These are phyloP conservation scores for Drosophila parthenogenetica DNA, from an alignment of 2,888 invertebrate species.

Conservation along the genomic window DNA sequence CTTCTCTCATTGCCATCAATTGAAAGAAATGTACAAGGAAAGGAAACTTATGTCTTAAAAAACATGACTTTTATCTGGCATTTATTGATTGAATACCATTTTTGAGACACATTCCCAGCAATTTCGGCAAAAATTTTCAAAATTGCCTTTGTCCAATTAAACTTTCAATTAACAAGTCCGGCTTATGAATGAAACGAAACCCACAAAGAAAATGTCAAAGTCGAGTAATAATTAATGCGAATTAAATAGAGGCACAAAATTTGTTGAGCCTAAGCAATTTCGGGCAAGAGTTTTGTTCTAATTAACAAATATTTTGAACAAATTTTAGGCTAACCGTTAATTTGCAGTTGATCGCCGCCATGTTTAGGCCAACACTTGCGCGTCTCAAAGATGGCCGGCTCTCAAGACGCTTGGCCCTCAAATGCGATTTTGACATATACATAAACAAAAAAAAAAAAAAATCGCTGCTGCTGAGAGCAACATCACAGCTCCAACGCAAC, in stretches of 20 bases:
- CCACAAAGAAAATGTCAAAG: conserved; percentile 35
- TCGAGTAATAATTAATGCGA: conserved; percentile 42
- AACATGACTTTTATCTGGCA: conserved; percentile 11
- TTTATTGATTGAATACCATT: conserved; percentile 45
- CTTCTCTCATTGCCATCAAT: conserved; percentile 61
- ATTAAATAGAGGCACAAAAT: conserved; percentile 22
- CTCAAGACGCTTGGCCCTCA: conserved; percentile 15
- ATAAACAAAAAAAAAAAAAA: conserved; percentile 35
- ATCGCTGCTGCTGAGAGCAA: conserved; percentile 11
- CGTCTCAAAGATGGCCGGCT: conserved; percentile 8
- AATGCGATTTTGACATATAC: conserved; percentile 33
- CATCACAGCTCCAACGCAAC: conserved; percentile 27
- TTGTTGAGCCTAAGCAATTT: background rate
- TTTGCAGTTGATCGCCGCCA: conserved; percentile 25
- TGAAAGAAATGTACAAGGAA: conserved; percentile 56
- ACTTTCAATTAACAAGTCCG: conserved; percentile 52
- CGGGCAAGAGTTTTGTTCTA: conserved; percentile 1
- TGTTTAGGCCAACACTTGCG: conserved; percentile 27
- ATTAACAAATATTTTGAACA: background rate
- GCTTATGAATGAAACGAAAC: conserved; percentile 52
- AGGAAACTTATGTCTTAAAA: conserved; percentile 23
- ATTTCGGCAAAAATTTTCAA: conserved; percentile 46
- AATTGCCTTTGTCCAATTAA: conserved; percentile 65
- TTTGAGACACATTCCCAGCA: conserved; percentile 2
- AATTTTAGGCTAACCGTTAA: background rate